Evolutionary conservation across 2,888 invertebrate genomes (phyloP).

Genomic region (Erebia palarica): DNA sequence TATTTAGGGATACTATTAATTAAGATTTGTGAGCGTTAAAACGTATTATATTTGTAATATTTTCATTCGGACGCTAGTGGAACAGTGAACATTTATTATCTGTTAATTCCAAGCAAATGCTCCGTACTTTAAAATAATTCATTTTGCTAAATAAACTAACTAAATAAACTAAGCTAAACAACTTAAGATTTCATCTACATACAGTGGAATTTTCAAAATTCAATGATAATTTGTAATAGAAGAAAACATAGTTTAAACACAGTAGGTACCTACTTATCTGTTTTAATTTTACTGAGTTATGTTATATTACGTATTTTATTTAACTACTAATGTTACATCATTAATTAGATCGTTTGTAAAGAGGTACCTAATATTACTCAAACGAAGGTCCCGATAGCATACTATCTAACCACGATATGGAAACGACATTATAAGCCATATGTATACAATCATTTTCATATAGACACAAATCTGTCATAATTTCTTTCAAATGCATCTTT

Average conservation of each 20-base stretch:
- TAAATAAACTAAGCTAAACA: neutral
- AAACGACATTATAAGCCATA: neutral
- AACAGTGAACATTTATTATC: constrained; percentile 18
- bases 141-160: constrained; percentile 1
- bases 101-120: neutral
- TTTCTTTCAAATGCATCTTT: neutral
- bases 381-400: too few species aligned
- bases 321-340: too few species aligned
- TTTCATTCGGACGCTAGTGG: constrained; percentile 10
- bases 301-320: too few species aligned
- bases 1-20: constrained; percentile 36
- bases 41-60: constrained; percentile 20
- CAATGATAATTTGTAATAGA: too few species aligned
- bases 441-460: neutral
- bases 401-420: neutral
- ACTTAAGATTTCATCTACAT: too few species aligned
- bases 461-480: neutral
- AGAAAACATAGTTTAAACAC: too few species aligned
- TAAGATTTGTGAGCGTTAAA: constrained; percentile 34
- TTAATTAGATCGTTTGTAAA: too few species aligned
- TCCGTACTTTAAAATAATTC: neutral
- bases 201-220: too few species aligned
- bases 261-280: too few species aligned
- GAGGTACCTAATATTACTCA: too few species aligned
- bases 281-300: too few species aligned